Conservation (phyloP, 2,113 vertebrate species). For the Lepidothrix coronata region DNA sequence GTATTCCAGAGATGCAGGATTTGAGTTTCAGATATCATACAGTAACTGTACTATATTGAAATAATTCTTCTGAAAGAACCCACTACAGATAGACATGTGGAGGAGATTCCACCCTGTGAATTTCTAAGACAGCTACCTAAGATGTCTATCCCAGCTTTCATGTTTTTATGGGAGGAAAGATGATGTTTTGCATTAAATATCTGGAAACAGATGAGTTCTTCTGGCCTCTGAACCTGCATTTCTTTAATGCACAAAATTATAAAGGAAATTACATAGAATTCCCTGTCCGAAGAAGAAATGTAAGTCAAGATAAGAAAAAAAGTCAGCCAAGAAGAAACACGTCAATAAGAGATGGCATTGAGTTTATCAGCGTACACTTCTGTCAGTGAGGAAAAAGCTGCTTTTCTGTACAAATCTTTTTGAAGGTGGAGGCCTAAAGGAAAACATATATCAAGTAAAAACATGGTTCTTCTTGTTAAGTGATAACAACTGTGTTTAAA, state of each 20-base stretch:
- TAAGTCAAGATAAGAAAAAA: neutral
- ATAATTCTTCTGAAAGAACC: neutral
- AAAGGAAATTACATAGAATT: neutral
- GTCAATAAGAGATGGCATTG: neutral
- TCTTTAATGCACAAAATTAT: neutral
- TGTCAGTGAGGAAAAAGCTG: neutral
- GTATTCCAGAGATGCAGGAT: neutral
- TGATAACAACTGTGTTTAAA: neutral
- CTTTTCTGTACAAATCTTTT: neutral
- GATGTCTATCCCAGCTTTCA: neutral
- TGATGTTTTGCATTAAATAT: neutral
- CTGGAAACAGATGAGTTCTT: neutral
- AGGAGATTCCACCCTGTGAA: neutral
- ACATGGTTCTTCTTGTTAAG: neutral
- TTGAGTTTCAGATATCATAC: neutral
- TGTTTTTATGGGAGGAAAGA: neutral
- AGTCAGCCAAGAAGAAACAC: neutral
- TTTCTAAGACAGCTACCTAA: neutral
- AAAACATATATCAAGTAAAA: neutral
- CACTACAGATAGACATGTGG: neutral
- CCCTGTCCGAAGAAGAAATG: neutral
- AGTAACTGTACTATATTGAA: neutral
- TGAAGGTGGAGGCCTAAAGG: neutral
- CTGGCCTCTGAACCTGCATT: neutral
- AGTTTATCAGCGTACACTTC: neutral